A percentile compares a stretch with the other conserved stretches of the same genome.
These are phyloP conservation scores for Drosophila kohkoa DNA, from an alignment of 1,140 invertebrate species.

Conservation along the genomic window DNA sequence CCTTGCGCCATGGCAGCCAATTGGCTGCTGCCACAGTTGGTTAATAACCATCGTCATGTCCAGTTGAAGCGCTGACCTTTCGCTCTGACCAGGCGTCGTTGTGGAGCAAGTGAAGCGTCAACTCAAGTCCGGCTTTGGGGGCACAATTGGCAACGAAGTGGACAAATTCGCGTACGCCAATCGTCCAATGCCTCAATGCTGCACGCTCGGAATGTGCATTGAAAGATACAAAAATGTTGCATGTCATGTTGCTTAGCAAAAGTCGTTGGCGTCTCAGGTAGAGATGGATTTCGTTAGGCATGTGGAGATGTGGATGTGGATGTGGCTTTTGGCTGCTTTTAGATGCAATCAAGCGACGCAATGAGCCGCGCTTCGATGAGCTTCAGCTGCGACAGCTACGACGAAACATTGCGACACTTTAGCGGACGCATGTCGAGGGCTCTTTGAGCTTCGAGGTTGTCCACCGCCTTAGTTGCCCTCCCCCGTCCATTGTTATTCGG, in stretches of 20 bases:
- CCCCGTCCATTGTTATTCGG: not conserved
- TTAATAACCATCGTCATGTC: constrained; percentile 51
- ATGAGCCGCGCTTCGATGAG: constrained; percentile 64
- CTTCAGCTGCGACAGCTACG: constrained; percentile 48
- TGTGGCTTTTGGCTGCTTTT: constrained; percentile 21
- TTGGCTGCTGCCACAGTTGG: constrained; percentile 55
- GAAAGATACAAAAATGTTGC: constrained; percentile 27
- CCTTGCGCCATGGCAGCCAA: constrained; percentile 51
- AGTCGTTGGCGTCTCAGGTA: constrained; percentile 8
- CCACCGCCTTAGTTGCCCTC: not conserved
- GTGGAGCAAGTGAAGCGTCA: constrained; percentile 39
- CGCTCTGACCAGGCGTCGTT: constrained; percentile 15
- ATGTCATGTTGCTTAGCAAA: constrained; percentile 37
- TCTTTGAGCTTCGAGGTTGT: constrained; percentile 50
- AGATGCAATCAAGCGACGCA: constrained; percentile 63
- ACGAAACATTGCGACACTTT: constrained; percentile 69
- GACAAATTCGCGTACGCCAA: constrained; percentile 19
- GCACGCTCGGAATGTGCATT: constrained; percentile 14
- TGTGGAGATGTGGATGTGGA: constrained; percentile 17
- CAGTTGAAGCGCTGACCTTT: constrained; percentile 71
- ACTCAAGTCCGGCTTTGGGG: constrained; percentile 48
- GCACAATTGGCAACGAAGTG: constrained; percentile 20
- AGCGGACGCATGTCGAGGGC: constrained; percentile 45
- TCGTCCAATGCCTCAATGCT: constrained; percentile 6
- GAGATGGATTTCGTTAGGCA: constrained; percentile 22